A percentile compares a stretch with the other conserved stretches of the same genome.
Conservation (phyloP, 2,888 invertebrate species). For the Hemistola chrysoprasaria region DNA sequence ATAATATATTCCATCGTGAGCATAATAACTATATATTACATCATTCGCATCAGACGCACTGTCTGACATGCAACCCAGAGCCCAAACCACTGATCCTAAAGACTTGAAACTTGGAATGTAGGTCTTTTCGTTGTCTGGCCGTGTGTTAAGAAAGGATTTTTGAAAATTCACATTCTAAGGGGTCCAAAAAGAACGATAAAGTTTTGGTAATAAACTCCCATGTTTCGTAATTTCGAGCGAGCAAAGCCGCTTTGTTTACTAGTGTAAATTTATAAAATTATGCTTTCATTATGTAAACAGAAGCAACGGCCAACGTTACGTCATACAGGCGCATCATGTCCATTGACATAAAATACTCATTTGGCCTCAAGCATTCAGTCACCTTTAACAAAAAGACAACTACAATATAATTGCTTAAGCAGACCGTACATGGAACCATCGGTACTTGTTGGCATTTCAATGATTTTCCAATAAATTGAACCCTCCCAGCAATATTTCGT, state of each 20-base stretch:
- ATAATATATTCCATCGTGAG: neutral
- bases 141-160: no score
- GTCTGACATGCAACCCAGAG: no score
- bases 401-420: constrained; percentile 51
- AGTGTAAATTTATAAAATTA: constrained; percentile 10
- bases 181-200: no score
- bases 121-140: no score
- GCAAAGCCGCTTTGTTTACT: no score
- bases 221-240: no score
- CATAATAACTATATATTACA: no score
- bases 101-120: no score
- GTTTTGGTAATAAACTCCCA: no score
- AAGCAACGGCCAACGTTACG: constrained; percentile 7
- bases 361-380: constrained; percentile 37
- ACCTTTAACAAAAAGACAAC: constrained; percentile 47
- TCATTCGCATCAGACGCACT: no score
- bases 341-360: constrained; percentile 15
- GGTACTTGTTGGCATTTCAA: constrained; percentile 55
- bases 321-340: constrained; percentile 13
- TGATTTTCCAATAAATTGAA: constrained; percentile 62
- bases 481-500: constrained; percentile 39
- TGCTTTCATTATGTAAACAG: constrained; percentile 2
- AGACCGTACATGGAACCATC: constrained; percentile 42
- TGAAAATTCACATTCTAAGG: no score
- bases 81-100: no score